Evolutionary conservation across 2,797 vertebrate species (phyloP), one percentile per base, ranked within the genome.

Genomic region (Sebastiscus albofasciatus): DNA sequence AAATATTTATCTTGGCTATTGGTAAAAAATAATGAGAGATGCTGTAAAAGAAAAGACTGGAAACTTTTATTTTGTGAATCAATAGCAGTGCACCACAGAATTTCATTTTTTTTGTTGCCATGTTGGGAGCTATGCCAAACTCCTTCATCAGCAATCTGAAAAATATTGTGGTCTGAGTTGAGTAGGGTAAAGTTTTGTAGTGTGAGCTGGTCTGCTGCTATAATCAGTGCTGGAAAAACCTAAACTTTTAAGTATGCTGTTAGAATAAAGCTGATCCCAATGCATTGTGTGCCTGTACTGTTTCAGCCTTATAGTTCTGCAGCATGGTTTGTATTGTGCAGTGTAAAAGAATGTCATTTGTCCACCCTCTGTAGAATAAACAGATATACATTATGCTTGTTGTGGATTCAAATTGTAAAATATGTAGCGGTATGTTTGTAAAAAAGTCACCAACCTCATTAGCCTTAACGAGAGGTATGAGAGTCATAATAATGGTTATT

Each of bases 61-160:
- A 72, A 71, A 59, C 46, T 60, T 67, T n/a, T 61, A 71, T 64
- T 72, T 29, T 24, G 11, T 56, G 6, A 67, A 54, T 83, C 65
- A 69, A 69, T 60, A 62, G 18, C 8, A 60, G 31, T 26, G 16
- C 68, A 55, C 13, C 16, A 22, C 5, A 14, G 56, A 65, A 77
- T 3, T 60, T 8, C 18, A n/a, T 62, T 20, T 67, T 56, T 73
- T 64, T 67, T 67, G 27, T 36, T 18, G 20, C 14, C 42, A 46
- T 67, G 56, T 49, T 62, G 68, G 67, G 49, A 78, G 8, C 24
- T 29, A 16, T 52, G 22, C 16, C 39, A 42, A 42, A 69, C 62
- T 78, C 72, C 36, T 75, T 72, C 22, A 72, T 61, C 20, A 58
- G 46, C 80, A 67, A 69, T 82, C 74, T 73, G 59, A 78, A 18